A percentile compares a stretch with the other conserved stretches of the same genome.
phyloP scores from a whole-genome alignment of 2,888 invertebrate species.

The Thalpophila matura region DNA sequence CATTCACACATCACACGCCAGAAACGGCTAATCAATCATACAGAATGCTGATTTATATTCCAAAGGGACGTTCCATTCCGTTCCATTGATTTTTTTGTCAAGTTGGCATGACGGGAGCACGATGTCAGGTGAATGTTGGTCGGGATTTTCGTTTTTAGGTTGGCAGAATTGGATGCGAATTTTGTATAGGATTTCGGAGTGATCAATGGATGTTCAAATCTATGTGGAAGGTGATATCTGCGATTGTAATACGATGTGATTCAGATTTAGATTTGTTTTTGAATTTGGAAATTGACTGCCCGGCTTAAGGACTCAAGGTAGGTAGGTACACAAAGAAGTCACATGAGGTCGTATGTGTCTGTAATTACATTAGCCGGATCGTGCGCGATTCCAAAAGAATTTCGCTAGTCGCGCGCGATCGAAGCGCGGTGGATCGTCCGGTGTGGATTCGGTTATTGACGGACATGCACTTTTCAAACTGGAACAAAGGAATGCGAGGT shows the following conservation, averaged over 20 bases:
- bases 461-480: no score
- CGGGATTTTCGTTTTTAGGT: slow-evolving; percentile 46
- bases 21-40: slow-evolving; percentile 48
- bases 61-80: slow-evolving; percentile 44
- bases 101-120: slow-evolving; percentile 51
- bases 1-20: slow-evolving; percentile 50
- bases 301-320: no score
- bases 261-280: not conserved
- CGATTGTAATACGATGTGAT: slow-evolving; percentile 7
- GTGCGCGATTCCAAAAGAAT: no score
- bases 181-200: slow-evolving; percentile 34
- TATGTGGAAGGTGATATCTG: slow-evolving; percentile 19
- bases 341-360: no score
- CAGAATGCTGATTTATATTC: slow-evolving; percentile 54
- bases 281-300: slow-evolving; percentile 6
- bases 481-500: no score
- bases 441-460: no score
- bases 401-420: no score
- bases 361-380: no score
- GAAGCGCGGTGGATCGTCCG: no score
- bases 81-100: slow-evolving; percentile 53
- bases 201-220: slow-evolving; percentile 40
- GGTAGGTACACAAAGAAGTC: no score
- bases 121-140: slow-evolving; percentile 52
- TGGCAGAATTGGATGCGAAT: slow-evolving; percentile 44